phyloP scores from a whole-genome alignment of 2,113 vertebrate genomes.

The Psettodes erumei region DNA sequence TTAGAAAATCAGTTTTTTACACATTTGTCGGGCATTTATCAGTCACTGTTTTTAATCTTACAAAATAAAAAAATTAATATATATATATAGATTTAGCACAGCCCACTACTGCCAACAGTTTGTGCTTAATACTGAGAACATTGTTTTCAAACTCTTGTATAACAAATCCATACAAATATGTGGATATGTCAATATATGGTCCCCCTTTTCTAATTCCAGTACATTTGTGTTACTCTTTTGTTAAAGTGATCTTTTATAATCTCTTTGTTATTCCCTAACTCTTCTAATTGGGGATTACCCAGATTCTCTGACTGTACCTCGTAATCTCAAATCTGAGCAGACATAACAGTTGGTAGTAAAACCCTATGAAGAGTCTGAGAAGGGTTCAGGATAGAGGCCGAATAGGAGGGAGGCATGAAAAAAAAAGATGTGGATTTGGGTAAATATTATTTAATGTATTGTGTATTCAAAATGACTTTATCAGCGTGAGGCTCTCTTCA shows the following conservation, averaged over 20 bases:
- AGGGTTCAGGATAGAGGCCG: slow-evolving; percentile 46
- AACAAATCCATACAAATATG: slow-evolving; percentile 36
- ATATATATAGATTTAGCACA: slow-evolving; percentile 31
- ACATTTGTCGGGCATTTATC: slow-evolving; percentile 31
- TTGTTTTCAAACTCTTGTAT: slow-evolving; percentile 52
- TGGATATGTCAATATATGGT: too few relatives aligned
- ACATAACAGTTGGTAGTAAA: slow-evolving; percentile 73
- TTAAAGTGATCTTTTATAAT: slow-evolving; percentile 71
- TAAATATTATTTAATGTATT: slow-evolving; percentile 40
- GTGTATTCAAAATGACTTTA: slow-evolving; percentile 49
- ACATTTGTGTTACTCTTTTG: slow-evolving; percentile 48
- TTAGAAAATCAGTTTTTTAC: slow-evolving; percentile 19
- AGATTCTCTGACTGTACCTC: slow-evolving; percentile 70
- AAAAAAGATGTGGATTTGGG: slow-evolving; percentile 40
- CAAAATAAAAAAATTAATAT: slow-evolving; percentile 22
- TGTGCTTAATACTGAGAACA: slow-evolving; percentile 39
- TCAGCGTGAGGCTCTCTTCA: slow-evolving; percentile 65
- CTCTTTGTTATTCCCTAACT: slow-evolving; percentile 67
- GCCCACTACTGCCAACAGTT: slow-evolving; percentile 63
- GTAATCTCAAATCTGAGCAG: slow-evolving; percentile 72
- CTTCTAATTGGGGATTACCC: slow-evolving; percentile 71
- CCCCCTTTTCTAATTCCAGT: slow-evolving; percentile 53
- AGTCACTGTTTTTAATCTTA: slow-evolving; percentile 37
- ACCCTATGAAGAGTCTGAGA: slow-evolving; percentile 62
- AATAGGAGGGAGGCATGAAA: slow-evolving; percentile 19